Conservation (phyloP, 1,140 invertebrate genomes). For the Dysdera silvatica region DNA sequence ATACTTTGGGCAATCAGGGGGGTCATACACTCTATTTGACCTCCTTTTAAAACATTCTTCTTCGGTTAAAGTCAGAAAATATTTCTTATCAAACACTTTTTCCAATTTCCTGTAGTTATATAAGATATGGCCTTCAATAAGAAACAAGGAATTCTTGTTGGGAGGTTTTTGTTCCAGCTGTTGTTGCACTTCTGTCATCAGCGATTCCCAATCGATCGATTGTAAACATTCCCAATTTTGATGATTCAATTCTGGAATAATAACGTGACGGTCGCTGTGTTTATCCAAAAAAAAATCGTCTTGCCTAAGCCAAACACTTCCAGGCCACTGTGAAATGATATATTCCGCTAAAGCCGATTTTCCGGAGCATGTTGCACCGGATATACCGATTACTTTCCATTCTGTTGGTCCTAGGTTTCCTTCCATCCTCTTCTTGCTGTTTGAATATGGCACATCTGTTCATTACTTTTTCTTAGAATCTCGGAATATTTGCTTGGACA, state of each 20-base stretch:
- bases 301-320: slow-evolving; percentile 57
- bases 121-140: slow-evolving; percentile 68
- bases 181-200: slow-evolving; percentile 53
- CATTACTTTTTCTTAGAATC: background rate
- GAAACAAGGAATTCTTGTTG: slow-evolving; percentile 45
- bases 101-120: slow-evolving; percentile 53
- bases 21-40: slow-evolving; percentile 36
- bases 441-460: background rate
- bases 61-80: slow-evolving; percentile 38
- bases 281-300: slow-evolving; percentile 70
- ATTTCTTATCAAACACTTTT: slow-evolving; percentile 39
- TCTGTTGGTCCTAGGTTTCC: background rate
- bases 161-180: slow-evolving; percentile 11
- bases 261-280: slow-evolving; percentile 50
- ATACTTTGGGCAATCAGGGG: slow-evolving; percentile 41
- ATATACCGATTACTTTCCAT: slow-evolving; percentile 63
- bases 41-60: slow-evolving; percentile 36
- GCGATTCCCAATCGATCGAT: slow-evolving; percentile 63
- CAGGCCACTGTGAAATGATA: slow-evolving; percentile 42
- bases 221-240: slow-evolving; percentile 69
- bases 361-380: slow-evolving; percentile 68
- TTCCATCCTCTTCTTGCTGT: background rate
- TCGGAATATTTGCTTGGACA: background rate
- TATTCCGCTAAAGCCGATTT: slow-evolving; percentile 62
- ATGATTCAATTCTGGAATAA: slow-evolving; percentile 57